Conservation (phyloP, 2,888 invertebrate species). For the Cybosia mesomella region DNA sequence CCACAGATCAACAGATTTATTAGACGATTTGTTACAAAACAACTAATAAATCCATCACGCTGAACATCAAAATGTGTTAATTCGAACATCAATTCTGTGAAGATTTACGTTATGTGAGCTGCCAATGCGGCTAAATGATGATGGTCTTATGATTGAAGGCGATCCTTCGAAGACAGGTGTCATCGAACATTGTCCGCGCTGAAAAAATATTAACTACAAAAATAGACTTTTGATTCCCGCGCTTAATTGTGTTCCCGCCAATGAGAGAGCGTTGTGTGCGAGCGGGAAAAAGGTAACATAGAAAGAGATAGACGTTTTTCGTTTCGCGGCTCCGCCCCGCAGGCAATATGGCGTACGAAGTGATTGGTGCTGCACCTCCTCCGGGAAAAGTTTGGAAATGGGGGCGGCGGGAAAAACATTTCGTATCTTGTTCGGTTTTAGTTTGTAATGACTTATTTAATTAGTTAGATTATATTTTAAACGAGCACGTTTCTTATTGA, state of each 20-base stretch:
- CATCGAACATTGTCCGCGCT: conserved; percentile 65
- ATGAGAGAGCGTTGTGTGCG: conserved; percentile 75
- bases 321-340: conserved; percentile 84
- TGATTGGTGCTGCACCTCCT: conserved; percentile 87
- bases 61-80: conserved; percentile 76
- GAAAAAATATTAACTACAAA: conserved; percentile 85
- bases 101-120: conserved; percentile 77
- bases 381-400: conserved; percentile 78
- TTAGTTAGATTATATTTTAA: conserved; percentile 45
- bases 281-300: conserved; percentile 65
- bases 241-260: conserved; percentile 84
- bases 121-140: conserved; percentile 63
- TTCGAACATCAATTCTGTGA: conserved; percentile 74
- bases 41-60: conserved; percentile 81
- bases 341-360: conserved; percentile 89
- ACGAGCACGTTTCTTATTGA: conserved; percentile 28
- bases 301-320: conserved; percentile 66
- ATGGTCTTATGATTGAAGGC: conserved; percentile 53
- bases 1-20: conserved; percentile 73
- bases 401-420: conserved; percentile 59
- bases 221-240: conserved; percentile 86
- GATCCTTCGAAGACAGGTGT: conserved; percentile 67
- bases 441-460: conserved; percentile 40
- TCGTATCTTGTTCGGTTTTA: conserved; percentile 29
- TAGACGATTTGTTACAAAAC: conserved; percentile 71